These are phyloP conservation scores for Pogonus chalceus DNA, from an alignment of 1,140 invertebrate species.

Conservation along the genomic window DNA sequence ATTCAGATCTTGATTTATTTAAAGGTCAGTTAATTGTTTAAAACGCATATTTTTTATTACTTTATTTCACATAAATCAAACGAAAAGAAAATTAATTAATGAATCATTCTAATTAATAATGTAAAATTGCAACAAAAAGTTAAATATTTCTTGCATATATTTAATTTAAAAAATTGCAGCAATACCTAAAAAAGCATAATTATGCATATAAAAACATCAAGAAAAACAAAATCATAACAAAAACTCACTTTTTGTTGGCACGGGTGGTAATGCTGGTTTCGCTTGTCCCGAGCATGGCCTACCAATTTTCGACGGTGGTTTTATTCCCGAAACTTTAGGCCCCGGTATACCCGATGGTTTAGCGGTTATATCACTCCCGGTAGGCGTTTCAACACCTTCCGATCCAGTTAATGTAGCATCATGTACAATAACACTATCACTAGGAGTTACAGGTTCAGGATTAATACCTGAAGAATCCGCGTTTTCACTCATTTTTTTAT, in stretches of 20 bases:
- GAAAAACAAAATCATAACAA: constrained; percentile 1
- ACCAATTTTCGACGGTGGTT: constrained; percentile 50
- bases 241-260: constrained; percentile 42
- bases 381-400: neutral
- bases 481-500: neutral
- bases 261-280: constrained; percentile 46
- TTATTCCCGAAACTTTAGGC: constrained; percentile 43
- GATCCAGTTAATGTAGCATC: neutral
- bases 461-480: neutral
- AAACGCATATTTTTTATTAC: no score
- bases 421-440: neutral
- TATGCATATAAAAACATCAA: no score
- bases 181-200: neutral
- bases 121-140: no score
- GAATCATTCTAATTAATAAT: no score
- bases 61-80: no score
- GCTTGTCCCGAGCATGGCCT: constrained; percentile 45
- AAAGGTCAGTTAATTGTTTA: no score
- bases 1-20: no score
- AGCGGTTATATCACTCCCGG: constrained; percentile 7
- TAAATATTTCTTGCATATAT: neutral
- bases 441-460: neutral
- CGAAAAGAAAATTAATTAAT: no score
- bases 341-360: constrained; percentile 14
- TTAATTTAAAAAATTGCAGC: neutral